These are phyloP conservation scores for Sphecodes monilicornis DNA, from an alignment of 2,888 invertebrate genomes.

Conservation along the genomic window DNA sequence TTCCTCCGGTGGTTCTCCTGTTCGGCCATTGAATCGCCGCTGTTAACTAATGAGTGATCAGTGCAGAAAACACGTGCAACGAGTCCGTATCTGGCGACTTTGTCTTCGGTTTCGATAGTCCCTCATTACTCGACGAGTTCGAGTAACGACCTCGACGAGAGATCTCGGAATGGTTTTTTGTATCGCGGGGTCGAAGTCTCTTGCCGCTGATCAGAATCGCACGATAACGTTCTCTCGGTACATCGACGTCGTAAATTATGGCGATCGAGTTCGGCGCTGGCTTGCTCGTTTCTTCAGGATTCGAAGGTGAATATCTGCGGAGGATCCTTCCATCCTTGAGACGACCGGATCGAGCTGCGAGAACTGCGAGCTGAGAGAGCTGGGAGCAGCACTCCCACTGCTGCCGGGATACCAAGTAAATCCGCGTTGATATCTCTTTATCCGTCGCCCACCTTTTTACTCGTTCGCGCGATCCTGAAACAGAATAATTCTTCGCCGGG, in stretches of 20 bases:
- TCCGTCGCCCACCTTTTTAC: constrained; percentile 40
- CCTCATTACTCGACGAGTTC: constrained; percentile 74
- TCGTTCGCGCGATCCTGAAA: constrained; percentile 29
- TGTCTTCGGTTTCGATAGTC: constrained; percentile 69
- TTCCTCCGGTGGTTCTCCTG: not conserved
- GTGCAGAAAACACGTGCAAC: constrained; percentile 62
- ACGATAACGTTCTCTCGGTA: constrained; percentile 70
- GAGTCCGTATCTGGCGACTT: constrained; percentile 52
- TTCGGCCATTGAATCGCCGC: constrained; percentile 22
- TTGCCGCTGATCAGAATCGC: constrained; percentile 75
- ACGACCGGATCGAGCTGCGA: constrained; percentile 35
- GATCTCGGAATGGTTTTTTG: constrained; percentile 73
- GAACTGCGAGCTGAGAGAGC: constrained; percentile 13
- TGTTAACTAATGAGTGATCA: constrained; percentile 68
- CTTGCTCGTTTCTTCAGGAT: constrained; percentile 61
- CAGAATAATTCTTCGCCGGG: constrained; percentile 26
- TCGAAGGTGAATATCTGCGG: constrained; percentile 65
- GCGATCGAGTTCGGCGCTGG: constrained; percentile 73
- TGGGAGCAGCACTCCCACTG: constrained; percentile 40
- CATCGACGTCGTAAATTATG: constrained; percentile 76
- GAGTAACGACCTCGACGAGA: constrained; percentile 73
- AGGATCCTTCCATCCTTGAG: constrained; percentile 62
- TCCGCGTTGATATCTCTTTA: constrained; percentile 64
- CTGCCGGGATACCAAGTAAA: constrained; percentile 57
- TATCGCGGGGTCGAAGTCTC: constrained; percentile 72